Conservation (phyloP, 2,113 vertebrate genomes). For the Callorhinus ursinus region DNA sequence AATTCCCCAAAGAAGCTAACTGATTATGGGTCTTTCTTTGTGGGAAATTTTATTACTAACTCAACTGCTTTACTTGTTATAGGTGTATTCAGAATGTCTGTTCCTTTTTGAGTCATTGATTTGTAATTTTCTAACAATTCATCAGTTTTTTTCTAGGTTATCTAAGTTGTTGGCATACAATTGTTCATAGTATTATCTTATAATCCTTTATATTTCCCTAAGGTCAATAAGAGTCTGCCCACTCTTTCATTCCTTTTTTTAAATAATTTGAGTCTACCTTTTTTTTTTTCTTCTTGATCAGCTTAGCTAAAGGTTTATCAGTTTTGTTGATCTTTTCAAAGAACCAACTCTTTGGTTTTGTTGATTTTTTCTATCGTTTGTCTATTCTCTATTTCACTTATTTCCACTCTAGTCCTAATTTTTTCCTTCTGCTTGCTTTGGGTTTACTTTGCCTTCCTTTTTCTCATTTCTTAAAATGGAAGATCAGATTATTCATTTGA, state of each 20-base stretch:
- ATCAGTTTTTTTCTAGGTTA: neutral
- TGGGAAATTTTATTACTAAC: neutral
- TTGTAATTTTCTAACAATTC: neutral
- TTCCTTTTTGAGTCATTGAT: neutral
- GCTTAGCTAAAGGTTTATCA: neutral
- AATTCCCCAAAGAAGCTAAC: neutral
- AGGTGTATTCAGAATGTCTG: neutral
- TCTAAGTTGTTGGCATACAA: neutral
- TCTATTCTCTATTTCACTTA: neutral
- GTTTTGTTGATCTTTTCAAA: neutral
- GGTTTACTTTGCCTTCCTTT: neutral
- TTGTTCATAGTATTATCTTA: neutral
- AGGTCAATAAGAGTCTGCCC: neutral
- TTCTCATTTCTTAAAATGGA: neutral
- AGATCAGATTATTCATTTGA: neutral
- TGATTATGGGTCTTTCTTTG: neutral
- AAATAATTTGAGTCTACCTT: neutral
- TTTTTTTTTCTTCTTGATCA: neutral
- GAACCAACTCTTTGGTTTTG: neutral
- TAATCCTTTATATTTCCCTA: neutral
- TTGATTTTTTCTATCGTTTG: neutral
- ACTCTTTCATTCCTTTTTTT: neutral
- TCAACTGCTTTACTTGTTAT: neutral
- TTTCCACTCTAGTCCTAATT: neutral
- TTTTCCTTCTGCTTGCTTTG: neutral